Base-by-base conservation (phyloP, 2,113 vertebrate species). In the Alethe diademata region DNA sequence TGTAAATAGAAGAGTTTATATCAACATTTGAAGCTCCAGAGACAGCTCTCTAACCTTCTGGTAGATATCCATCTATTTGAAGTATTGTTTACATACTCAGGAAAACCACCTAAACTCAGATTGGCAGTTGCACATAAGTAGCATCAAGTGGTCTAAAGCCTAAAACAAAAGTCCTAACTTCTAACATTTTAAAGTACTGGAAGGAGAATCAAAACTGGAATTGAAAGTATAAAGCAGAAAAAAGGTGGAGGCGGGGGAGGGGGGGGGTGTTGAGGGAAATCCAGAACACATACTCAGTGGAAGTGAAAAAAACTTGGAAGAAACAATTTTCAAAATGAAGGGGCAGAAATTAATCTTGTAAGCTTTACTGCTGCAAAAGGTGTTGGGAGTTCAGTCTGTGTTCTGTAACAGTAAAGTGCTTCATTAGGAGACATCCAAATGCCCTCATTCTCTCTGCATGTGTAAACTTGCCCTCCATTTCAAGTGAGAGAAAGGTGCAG, bases 171-270 rank as follows among this genome's bases (percentile, higher is more conserved):
- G 7, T 51, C 24, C 10, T 67, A 47, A 22, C 11, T 9, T 51
- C 19, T 11, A 79, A 56, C 33, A 56, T 45, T 33, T 35, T 83
- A 8, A 79, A 76, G 8, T 58, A 54, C 9, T 79, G 35, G 29
- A 60, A 86, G 20, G 7, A 70, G 7, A 90, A 48, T 48, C 22
- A 70, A 86, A 82, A 85, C 19, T 53, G n/a, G 22, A 73, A 70
- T 18, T 4, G 2, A 18, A 45, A 65, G 9, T 35, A 40, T 51
- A 80, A 81, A 71, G 3, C 24, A 65, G 23, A 18, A 42, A 7
- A 24, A 22, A 23, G 45, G 5, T 3, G 1, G 7, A 3, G 19
- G 3, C 1, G 10, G 7, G 5, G 10, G 11, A n/a, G n/a, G 5
- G 15, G 3, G 2, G 10, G 7, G 5, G 10, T 11, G 5, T 12